Evolutionary conservation across 2,113 vertebrate genomes (phyloP).

Genomic region (Romanogobio albipinnatus): DNA sequence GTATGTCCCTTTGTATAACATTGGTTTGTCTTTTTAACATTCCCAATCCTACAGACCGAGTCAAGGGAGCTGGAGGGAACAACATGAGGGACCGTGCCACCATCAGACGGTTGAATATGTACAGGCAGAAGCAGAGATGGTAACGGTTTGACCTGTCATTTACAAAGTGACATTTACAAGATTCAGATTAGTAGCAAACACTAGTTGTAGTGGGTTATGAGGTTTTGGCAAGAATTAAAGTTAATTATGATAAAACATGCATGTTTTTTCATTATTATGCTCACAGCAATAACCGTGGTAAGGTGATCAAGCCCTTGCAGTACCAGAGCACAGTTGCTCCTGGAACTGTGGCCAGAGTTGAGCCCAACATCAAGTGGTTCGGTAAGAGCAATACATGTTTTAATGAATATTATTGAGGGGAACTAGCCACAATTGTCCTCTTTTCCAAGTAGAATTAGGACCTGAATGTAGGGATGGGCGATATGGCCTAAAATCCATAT

Average conservation of each 20-base stretch:
- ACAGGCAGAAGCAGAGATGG: conserved; percentile 95
- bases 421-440: background rate
- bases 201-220: background rate
- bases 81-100: conserved; percentile 95
- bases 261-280: conserved; percentile 32
- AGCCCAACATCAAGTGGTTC: conserved; percentile 99
- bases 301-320: conserved; percentile 89
- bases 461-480: background rate
- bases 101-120: conserved; percentile 96
- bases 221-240: too few species aligned
- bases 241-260: too few species aligned
- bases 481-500: too few species aligned
- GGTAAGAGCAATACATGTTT: conserved; percentile 76
- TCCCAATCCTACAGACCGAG: conserved; percentile 80
- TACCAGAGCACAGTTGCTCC: conserved; percentile 89
- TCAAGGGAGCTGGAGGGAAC: conserved; percentile 83
- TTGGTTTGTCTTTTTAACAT: background rate
- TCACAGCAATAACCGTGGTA: conserved; percentile 84
- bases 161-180: background rate
- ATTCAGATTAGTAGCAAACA: too few species aligned
- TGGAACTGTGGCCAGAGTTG: conserved; percentile 92
- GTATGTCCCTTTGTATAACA: background rate
- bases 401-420: background rate
- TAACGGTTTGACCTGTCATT: conserved; percentile 63
- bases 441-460: background rate